Base-by-base conservation (phyloP, 2,113 vertebrate genomes). In the Trochalopteron elliotii region DNA sequence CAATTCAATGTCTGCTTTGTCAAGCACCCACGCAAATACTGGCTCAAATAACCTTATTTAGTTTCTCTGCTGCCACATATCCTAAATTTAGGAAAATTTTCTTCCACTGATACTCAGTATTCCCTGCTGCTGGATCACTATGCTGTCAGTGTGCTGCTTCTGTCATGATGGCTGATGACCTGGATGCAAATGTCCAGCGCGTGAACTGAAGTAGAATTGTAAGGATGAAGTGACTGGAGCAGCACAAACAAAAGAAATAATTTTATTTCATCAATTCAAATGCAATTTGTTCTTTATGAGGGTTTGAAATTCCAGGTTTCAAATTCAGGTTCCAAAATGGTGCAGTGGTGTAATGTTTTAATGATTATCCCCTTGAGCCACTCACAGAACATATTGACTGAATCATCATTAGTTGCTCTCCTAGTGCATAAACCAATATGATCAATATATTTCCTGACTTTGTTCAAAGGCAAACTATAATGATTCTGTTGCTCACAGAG, bases 401-500 rank as follows among this genome's bases (percentile, higher is more conserved):
- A 87, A 81, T 67, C 83, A 93, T 90, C 85, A 81, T 67, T 77
- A 94, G 76, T 77, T 87, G 64, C 31, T 82, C 60, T 83, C 81
- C 87, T 60, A 93, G 74, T 69, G 57, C 78, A 91, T 75, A 92
- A 94, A 92, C 91, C 83, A 76, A 33, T 78, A 68, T 18, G 39
- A 96, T 95, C 93, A 82, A 91, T 92, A 61, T 37, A 95, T 78
- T 78, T 92, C 52, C 72, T 84, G 86, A 84, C 83, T 94, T 92
- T 89, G 93, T 87, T 79, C 93, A 91, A 92, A 96, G 95, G 83
- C 80, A 89, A 92, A 92, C 40, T 71, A 20, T 75, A 92, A 84
- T 71, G 60, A 87, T 82, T 89, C 93, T 75, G 33, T 83, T 89
- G 83, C 57, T 92, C 60, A 81, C n/a, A 93, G 25, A 80, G 61